phyloP scores from a whole-genome alignment of 2,888 invertebrate genomes.

The Athalia circularis region DNA sequence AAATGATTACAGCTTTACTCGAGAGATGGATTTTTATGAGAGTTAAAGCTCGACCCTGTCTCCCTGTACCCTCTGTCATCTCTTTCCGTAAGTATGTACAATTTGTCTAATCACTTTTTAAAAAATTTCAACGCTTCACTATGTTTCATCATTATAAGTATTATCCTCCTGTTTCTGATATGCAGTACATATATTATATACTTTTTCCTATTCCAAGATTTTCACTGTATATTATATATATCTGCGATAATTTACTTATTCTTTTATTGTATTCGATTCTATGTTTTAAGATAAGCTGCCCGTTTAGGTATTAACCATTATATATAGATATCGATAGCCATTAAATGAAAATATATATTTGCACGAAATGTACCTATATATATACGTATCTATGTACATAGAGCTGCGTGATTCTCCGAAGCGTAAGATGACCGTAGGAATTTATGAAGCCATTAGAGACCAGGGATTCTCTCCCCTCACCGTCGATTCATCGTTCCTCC shows the following conservation, averaged over 20 bases:
- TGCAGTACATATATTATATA: too few species aligned
- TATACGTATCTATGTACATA: background rate
- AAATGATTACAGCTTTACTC: constrained; percentile 51
- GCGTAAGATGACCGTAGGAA: constrained; percentile 38
- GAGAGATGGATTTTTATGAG: constrained; percentile 38
- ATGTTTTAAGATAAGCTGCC: background rate
- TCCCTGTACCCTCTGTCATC: background rate
- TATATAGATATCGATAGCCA: constrained; percentile 21
- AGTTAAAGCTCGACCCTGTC: constrained; percentile 31
- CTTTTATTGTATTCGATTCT: too few species aligned
- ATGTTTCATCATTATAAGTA: too few species aligned
- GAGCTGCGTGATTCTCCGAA: constrained; percentile 6
- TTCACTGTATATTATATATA: too few species aligned
- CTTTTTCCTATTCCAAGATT: too few species aligned
- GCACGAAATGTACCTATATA: background rate
- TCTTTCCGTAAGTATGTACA: background rate
- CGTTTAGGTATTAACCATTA: constrained; percentile 7
- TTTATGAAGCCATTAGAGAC: constrained; percentile 37
- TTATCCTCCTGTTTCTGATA: too few species aligned
- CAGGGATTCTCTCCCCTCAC: constrained; percentile 18
- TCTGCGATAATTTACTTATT: too few species aligned
- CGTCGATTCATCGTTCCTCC: constrained; percentile 31
- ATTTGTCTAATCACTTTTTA: too few species aligned
- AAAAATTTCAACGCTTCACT: too few species aligned
- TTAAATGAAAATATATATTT: constrained; percentile 36